phyloP scores from a whole-genome alignment of 1,140 invertebrate species.

The Drosophila virilis region DNA sequence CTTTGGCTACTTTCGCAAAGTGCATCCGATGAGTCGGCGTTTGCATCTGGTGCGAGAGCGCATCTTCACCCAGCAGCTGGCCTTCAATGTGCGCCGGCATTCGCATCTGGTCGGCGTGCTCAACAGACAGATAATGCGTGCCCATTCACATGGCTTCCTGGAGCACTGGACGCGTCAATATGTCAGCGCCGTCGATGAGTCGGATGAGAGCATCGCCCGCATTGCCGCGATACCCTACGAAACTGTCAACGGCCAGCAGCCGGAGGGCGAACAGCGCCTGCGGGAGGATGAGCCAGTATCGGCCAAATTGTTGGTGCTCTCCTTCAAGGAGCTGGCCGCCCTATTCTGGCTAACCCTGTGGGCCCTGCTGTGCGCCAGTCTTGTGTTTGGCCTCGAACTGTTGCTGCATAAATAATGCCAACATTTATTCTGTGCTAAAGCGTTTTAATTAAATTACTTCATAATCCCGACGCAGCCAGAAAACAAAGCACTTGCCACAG shows the following conservation, averaged over 20 bases:
- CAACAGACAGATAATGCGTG: slow-evolving; percentile 59
- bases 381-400: slow-evolving; percentile 55
- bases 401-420: slow-evolving; percentile 54
- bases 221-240: slow-evolving; percentile 40
- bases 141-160: slow-evolving; percentile 60
- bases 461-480: slow-evolving; percentile 47
- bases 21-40: slow-evolving; percentile 57
- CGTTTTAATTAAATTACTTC: slow-evolving; percentile 79
- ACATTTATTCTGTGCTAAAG: slow-evolving; percentile 51
- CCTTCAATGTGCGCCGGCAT: slow-evolving; percentile 68
- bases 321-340: slow-evolving; percentile 58
- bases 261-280: slow-evolving; percentile 29
- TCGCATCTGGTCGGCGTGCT: slow-evolving; percentile 67
- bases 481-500: slow-evolving; percentile 4
- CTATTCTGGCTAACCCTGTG: slow-evolving; percentile 66
- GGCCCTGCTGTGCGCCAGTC: slow-evolving; percentile 42
- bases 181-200: slow-evolving; percentile 63
- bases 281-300: slow-evolving; percentile 16
- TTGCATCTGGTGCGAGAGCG: slow-evolving; percentile 69
- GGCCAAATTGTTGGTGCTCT: slow-evolving; percentile 45
- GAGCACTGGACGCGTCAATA: slow-evolving; percentile 70
- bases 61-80: slow-evolving; percentile 70
- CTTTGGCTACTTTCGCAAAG: slow-evolving; percentile 73
- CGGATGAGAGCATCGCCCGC: slow-evolving; percentile 55
- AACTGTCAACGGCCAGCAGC: slow-evolving; percentile 24